These are phyloP conservation scores for Suncus etruscus DNA, from an alignment of 2,113 vertebrate species.

Conservation along the genomic window DNA sequence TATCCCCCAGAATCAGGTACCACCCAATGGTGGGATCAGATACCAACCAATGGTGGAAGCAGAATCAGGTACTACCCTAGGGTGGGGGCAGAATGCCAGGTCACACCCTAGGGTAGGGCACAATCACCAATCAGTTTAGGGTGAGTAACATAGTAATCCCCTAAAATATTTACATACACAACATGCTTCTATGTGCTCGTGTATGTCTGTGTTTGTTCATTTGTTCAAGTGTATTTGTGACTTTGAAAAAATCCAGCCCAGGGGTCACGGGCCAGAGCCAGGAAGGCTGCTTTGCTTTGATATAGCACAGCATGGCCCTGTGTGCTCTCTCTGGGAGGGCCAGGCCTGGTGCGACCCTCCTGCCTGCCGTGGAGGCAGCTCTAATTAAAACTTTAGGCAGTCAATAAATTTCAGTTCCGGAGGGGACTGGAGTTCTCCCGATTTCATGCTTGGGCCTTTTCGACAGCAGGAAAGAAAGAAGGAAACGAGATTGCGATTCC, in stretches of 20 bases:
- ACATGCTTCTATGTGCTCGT: not conserved
- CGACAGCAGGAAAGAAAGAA: constrained; percentile 39
- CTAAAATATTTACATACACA: too few relatives aligned
- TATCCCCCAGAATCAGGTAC: too few relatives aligned
- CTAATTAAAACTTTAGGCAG: constrained; percentile 48
- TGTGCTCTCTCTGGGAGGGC: not conserved
- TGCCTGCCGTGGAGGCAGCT: not conserved
- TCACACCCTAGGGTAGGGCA: too few relatives aligned
- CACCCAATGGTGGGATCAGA: too few relatives aligned
- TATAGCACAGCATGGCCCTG: not conserved
- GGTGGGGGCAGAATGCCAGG: too few relatives aligned
- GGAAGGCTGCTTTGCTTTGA: not conserved
- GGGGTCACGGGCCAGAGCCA: not conserved
- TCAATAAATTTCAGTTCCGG: not conserved
- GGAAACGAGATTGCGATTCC: constrained; percentile 67
- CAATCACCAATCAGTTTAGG: too few relatives aligned
- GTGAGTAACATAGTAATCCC: too few relatives aligned
- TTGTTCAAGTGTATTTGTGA: not conserved
- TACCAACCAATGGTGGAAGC: too few relatives aligned
- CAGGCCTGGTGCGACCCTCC: not conserved
- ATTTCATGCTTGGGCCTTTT: constrained; percentile 40
- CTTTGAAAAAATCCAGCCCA: not conserved
- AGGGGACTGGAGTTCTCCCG: not conserved
- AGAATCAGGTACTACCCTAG: too few relatives aligned
- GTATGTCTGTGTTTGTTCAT: too few relatives aligned